These are phyloP conservation scores for Diplosoma virens DNA, from an alignment of 23 tunicate species.

Conservation along the genomic window DNA sequence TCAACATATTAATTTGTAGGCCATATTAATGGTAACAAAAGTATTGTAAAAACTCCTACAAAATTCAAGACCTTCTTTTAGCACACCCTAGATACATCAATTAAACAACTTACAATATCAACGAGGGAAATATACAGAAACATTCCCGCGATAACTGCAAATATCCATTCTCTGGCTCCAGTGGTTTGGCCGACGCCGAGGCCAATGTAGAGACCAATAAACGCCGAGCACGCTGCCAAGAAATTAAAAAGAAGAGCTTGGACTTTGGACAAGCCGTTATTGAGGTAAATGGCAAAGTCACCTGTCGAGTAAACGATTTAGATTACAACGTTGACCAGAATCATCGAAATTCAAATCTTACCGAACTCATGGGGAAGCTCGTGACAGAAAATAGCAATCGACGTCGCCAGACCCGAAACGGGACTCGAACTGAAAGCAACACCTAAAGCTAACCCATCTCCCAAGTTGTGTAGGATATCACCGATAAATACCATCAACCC, in stretches of 20 bases:
- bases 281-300: conserved; percentile 83
- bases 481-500: conserved; percentile 74
- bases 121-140: conserved; percentile 83
- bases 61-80: too few relatives aligned
- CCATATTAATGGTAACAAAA: too few relatives aligned
- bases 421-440: conserved; percentile 67
- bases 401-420: conserved; percentile 65
- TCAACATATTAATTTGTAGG: too few relatives aligned
- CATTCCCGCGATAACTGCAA: conserved; percentile 87
- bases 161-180: conserved; percentile 67
- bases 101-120: conserved; percentile 83
- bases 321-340: too few relatives aligned
- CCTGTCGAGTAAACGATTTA: conserved; percentile 35
- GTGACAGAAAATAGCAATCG: conserved; percentile 81
- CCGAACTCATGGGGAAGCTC: conserved; percentile 91
- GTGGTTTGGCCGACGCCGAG: conserved; percentile 53
- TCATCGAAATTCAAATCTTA: conserved; percentile 25
- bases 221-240: conserved; percentile 71
- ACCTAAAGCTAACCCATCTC: conserved; percentile 85
- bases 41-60: too few relatives aligned
- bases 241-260: conserved; percentile 64
- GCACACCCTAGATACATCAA: too few relatives aligned
- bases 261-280: conserved; percentile 67
- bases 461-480: conserved; percentile 85
- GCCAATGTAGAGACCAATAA: conserved; percentile 81